These are phyloP conservation scores for Cerastoderma edule DNA, from an alignment of 2,888 invertebrate genomes.

Conservation along the genomic window DNA sequence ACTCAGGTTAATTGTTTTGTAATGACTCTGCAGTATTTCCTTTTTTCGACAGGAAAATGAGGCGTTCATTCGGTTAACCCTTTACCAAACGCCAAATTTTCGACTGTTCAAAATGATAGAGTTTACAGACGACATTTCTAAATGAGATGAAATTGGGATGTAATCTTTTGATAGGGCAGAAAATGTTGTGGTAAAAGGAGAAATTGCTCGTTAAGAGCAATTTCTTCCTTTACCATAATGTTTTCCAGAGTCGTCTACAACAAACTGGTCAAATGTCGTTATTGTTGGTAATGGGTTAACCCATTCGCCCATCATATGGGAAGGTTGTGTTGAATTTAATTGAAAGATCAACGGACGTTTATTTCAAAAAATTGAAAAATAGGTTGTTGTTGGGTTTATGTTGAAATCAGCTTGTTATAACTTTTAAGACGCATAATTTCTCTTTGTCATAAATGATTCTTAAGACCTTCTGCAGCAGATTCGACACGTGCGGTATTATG, in stretches of 20 bases:
- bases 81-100: too few relatives aligned
- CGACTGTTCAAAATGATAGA: too few relatives aligned
- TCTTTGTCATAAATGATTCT: too few relatives aligned
- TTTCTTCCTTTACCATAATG: not conserved
- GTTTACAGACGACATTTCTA: not conserved
- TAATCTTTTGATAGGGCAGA: not conserved
- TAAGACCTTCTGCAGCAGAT: too few relatives aligned
- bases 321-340: not conserved
- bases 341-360: not conserved
- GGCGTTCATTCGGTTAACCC: not conserved
- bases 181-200: conserved; percentile 6
- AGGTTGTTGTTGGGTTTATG: not conserved
- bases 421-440: too few relatives aligned
- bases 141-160: not conserved
- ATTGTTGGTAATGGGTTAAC: not conserved
- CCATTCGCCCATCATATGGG: not conserved
- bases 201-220: not conserved
- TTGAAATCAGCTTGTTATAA: not conserved
- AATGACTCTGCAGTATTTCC: too few relatives aligned
- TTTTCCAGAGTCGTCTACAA: not conserved
- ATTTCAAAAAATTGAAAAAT: not conserved
- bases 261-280: not conserved
- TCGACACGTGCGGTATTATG: too few relatives aligned
- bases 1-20: too few relatives aligned
- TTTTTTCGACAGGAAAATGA: not conserved